Conservation (phyloP, 2,113 vertebrate genomes). For the Calyptommatus sinebrachiatus region DNA sequence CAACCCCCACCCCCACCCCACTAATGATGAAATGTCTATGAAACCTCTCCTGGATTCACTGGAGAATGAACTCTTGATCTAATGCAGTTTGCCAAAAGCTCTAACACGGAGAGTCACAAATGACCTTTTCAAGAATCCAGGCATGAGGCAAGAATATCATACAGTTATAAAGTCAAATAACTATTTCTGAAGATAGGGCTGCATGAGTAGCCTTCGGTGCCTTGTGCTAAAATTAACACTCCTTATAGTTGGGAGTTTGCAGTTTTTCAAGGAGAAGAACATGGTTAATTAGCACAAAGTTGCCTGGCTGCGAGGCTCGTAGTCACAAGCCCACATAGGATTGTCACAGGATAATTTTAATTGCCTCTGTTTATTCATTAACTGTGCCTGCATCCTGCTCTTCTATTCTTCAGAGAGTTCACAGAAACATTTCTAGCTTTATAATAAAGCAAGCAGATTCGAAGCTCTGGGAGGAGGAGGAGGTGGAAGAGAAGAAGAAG, state of each 20-base stretch:
- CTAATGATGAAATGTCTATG: not conserved
- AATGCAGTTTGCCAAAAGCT: not conserved
- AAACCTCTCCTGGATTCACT: not conserved
- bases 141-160: not conserved
- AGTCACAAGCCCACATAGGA: not conserved
- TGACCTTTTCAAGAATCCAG: constrained; percentile 1
- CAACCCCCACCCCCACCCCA: too few species aligned
- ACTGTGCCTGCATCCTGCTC: too few species aligned
- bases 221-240: not conserved
- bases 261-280: not conserved
- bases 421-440: not conserved
- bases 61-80: not conserved
- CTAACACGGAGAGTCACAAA: not conserved
- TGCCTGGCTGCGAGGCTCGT: not conserved
- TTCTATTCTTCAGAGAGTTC: too few species aligned
- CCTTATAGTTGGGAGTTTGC: not conserved
- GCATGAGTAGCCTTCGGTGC: not conserved
- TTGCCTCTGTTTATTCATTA: not conserved
- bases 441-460: not conserved
- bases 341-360: not conserved
- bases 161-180: not conserved
- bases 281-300: not conserved
- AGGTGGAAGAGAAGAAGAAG: too few species aligned
- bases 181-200: not conserved
- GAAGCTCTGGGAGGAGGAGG: too few species aligned